Evolutionary conservation across 1,140 invertebrate species (phyloP), one percentile per base, ranked within the genome.

Genomic region (Harlomillsia oculata): DNA sequence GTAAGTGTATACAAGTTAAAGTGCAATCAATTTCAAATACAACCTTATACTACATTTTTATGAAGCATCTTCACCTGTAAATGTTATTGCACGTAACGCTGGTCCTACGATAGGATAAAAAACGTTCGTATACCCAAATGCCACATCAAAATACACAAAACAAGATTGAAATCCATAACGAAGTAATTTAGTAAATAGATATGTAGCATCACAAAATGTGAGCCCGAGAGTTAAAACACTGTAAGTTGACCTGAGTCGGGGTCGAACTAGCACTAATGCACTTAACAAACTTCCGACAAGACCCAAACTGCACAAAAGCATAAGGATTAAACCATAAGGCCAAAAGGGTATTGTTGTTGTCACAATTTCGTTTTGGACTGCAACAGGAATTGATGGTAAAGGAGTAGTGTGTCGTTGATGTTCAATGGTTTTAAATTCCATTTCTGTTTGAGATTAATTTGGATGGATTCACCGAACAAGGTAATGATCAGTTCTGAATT

Each of bases 171-270:
- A 20, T 29, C 56, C 56, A 30, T 53, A 59, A 18, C 56, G 48
- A 16, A 53, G 9, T 13, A 59, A 36, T 20, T 59, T 59, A 0
- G 50, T 59, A 5, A 59, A 34, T 3, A 59, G 34, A 26, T 59
- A 59, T 14, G 48, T 14, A 13, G 44, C 21, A 34, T 59, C 56
- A 28, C 32, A 59, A 13, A 53, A 48, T 25, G 56, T 59, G n/a
- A 59, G 36, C 8, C 40, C 56, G 0, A 59, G 34, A 11, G 56
- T 59, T 1, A 59, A 20, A 39, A 48, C 28, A 30, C 49, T 53
- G 50, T 59, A 59, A 2, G 56, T 53, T 3, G 56, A 59, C 29
- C 43, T 52, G 49, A 59, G 52, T 48, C 53, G 52, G 5, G 49
- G 39, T 48, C 56, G 14, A 5, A n/a, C 29, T n/a, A 59, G 34